Percentiles rank a stretch among this genome's conserved stretches.
Conservation (phyloP, 2,888 invertebrate species). For the Meghimatium bilineatum region DNA sequence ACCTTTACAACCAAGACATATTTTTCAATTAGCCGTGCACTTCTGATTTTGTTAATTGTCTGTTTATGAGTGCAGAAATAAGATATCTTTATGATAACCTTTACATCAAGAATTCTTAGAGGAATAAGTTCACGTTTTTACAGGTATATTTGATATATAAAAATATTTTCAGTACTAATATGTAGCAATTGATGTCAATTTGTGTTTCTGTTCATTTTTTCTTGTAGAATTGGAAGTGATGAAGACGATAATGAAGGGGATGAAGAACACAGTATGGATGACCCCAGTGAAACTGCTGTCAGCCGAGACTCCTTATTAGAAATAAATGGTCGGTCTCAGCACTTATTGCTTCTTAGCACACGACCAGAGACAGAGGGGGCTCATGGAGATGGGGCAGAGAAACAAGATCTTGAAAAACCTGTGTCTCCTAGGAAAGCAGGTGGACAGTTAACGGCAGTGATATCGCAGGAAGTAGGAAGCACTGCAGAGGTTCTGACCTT, state of each 20-base stretch:
- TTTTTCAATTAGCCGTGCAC: no score
- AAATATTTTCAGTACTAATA: no score
- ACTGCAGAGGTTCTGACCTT: constrained; percentile 41
- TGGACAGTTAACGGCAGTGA: constrained; percentile 9
- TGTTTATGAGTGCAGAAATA: no score
- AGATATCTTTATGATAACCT: no score
- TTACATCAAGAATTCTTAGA: no score
- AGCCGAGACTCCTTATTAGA: constrained; percentile 62
- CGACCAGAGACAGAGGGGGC: constrained; percentile 47
- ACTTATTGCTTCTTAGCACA: constrained; percentile 1
- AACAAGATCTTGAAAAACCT: constrained; percentile 44
- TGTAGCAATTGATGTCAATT: no score
- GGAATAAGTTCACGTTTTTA: no score
- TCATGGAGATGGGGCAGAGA: constrained; percentile 41
- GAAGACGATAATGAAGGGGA: constrained; percentile 75
- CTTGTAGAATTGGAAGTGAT: constrained; percentile 75
- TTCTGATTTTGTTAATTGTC: no score
- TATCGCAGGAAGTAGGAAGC: constrained; percentile 36
- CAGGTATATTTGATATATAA: no score
- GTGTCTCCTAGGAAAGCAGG: not conserved
- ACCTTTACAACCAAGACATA: no score
- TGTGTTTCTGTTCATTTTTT: no score
- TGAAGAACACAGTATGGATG: constrained; percentile 71
- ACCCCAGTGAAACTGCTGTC: constrained; percentile 72
- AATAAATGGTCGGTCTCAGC: constrained; percentile 36